Evolutionary conservation across 2,888 invertebrate genomes (phyloP), one percentile per base, ranked within the genome.

Genomic region (Tipula unca): DNA sequence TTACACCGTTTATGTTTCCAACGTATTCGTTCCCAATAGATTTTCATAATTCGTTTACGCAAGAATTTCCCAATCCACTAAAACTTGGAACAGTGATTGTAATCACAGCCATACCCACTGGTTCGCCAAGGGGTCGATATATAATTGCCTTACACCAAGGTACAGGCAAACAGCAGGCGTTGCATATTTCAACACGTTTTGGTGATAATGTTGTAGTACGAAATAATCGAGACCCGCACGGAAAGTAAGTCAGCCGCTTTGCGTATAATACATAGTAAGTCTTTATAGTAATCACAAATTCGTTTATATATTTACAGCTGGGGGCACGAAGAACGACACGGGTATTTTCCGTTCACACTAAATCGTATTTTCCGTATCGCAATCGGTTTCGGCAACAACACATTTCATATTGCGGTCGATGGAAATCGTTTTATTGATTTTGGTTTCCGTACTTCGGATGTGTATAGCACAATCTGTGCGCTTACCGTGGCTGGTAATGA

Each of bases 281-380:
- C 20, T 10, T 2, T 10, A 69, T 10, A 3, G 0, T 20, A 69
- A 25, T 69, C 32, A 32, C 32, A 8, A 25, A 69, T 84, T 85
- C 3, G n/a, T n/a, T n/a, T 48, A 32, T 14, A 39, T 83, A 29
- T 85, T 87, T 87, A 4, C 25, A 91, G 91, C 20, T 91, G 90
- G 86, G 90, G 90, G 0, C 85, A 35, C 0, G 91, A 91, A 87
- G 91, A 91, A 86, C 89, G 90, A 1, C 89, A 89, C 83, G 90
- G 90, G 0, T 89, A 89, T 0, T 91, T 91, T 86, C 91, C 91
- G n/a, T 91, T 91, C 85, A 88, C 88, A 0, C 89, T 91, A 36
- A 89, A 91, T 88, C 90, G 91, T 86, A 89, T 90, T 86, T 91
- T 91, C 69, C 90, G 89, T 85, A 87, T 91, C 69, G 91, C 90